Percentiles rank a stretch among this genome's conserved stretches.
These are phyloP conservation scores for Calyptommatus sinebrachiatus DNA, from an alignment of 2,113 vertebrate species.

Conservation along the genomic window DNA sequence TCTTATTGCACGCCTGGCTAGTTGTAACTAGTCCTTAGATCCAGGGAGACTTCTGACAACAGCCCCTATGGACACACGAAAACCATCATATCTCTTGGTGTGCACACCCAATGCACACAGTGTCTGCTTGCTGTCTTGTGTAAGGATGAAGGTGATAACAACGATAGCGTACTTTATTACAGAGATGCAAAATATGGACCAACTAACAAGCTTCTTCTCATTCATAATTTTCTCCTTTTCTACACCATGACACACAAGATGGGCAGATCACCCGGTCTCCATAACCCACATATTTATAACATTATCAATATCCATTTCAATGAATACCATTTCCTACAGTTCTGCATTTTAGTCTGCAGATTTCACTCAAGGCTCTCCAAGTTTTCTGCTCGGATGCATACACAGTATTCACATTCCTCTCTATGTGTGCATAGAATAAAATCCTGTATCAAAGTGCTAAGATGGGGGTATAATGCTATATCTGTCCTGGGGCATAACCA, in stretches of 20 bases:
- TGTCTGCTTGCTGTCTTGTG: neutral
- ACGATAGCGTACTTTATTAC: neutral
- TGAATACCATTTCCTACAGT: neutral
- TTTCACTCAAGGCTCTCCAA: neutral
- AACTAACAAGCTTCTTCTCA: too few species aligned
- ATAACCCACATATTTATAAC: neutral
- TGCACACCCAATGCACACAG: neutral
- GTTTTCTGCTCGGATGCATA: neutral
- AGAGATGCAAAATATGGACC: neutral
- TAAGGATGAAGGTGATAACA: too few species aligned
- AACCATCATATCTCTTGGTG: neutral
- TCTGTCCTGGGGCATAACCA: neutral
- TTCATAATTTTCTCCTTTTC: neutral
- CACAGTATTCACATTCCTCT: neutral
- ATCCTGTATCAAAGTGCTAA: neutral
- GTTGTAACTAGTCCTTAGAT: constrained; percentile 46
- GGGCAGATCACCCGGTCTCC: neutral
- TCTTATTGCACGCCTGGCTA: constrained; percentile 42
- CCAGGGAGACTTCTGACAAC: neutral
- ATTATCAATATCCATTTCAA: neutral
- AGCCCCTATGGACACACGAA: neutral
- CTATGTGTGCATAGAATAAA: neutral
- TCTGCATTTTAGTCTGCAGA: neutral
- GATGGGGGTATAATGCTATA: neutral
- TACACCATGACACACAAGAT: neutral